These are phyloP conservation scores for Eupeodes luniger DNA, from an alignment of 2,888 invertebrate species.

Conservation along the genomic window DNA sequence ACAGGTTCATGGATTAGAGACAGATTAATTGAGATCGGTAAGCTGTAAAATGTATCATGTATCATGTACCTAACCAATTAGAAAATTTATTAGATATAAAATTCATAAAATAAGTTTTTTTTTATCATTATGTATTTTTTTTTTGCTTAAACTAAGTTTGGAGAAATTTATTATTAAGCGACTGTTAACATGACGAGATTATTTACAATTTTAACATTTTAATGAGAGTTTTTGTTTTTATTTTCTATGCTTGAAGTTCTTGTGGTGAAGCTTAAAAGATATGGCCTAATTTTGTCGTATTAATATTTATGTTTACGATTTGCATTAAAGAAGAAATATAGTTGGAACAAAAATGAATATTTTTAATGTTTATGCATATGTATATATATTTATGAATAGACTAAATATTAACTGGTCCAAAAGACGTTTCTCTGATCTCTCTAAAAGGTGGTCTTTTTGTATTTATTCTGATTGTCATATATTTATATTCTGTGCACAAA, in stretches of 20 bases:
- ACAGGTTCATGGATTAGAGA: conserved; percentile 60
- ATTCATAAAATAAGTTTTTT: conserved; percentile 19
- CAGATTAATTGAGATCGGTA: conserved; percentile 48
- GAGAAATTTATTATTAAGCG: conserved; percentile 31
- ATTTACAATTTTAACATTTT: background rate
- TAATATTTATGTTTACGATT: background rate
- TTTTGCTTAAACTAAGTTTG: background rate
- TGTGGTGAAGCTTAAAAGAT: background rate
- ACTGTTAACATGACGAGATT: background rate
- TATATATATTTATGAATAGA: too few relatives aligned
- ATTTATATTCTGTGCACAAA: too few relatives aligned
- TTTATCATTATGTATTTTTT: too few relatives aligned
- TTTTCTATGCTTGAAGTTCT: background rate
- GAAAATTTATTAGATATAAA: conserved; percentile 37
- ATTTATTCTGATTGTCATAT: too few relatives aligned
- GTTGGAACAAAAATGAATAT: too few relatives aligned
- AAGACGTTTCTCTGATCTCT: too few relatives aligned
- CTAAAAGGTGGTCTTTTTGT: too few relatives aligned
- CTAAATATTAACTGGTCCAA: too few relatives aligned
- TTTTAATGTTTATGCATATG: too few relatives aligned
- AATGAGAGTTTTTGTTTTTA: background rate
- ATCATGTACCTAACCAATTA: conserved; percentile 10
- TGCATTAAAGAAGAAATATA: background rate
- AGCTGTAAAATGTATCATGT: conserved; percentile 22
- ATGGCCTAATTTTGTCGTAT: background rate